Evolutionary conservation across 2,113 vertebrate species (phyloP).

Genomic region (Ornithorhynchus anatinus): DNA sequence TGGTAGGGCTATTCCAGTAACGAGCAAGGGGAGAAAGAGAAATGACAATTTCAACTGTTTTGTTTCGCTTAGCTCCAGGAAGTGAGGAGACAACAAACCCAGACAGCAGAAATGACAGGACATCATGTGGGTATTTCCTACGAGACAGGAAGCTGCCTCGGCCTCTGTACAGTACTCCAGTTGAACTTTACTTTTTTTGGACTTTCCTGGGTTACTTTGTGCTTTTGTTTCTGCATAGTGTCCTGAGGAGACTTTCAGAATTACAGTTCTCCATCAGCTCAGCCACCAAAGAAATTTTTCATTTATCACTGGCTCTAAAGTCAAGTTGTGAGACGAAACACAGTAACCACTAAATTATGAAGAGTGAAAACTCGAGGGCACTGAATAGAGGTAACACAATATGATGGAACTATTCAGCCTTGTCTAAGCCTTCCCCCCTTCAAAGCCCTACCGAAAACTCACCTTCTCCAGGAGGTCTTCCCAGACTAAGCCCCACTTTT

Average conservation of each 20-base stretch:
- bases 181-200: not conserved
- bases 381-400: rapidly evolving
- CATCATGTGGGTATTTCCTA: conserved; percentile 34
- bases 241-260: rapidly evolving
- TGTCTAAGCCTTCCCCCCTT: too few species aligned
- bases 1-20: conserved; percentile 51
- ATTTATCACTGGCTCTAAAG: rapidly evolving
- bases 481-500: too few species aligned
- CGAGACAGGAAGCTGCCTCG: conserved; percentile 25
- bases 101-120: conserved; percentile 44
- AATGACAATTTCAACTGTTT: conserved; percentile 40
- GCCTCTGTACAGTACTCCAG: not conserved
- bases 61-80: conserved; percentile 55
- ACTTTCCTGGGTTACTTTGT: conserved; percentile 14
- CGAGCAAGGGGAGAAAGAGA: conserved; percentile 37
- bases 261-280: not conserved
- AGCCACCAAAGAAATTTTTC: not conserved
- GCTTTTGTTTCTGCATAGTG: not conserved
- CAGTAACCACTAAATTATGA: not conserved
- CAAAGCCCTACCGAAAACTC: too few species aligned
- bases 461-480: too few species aligned
- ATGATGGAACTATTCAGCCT: not conserved
- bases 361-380: not conserved
- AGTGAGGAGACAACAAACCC: conserved; percentile 54
- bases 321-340: not conserved